Conservation (phyloP, 2,888 invertebrate species). For the Pelosia muscerda region DNA sequence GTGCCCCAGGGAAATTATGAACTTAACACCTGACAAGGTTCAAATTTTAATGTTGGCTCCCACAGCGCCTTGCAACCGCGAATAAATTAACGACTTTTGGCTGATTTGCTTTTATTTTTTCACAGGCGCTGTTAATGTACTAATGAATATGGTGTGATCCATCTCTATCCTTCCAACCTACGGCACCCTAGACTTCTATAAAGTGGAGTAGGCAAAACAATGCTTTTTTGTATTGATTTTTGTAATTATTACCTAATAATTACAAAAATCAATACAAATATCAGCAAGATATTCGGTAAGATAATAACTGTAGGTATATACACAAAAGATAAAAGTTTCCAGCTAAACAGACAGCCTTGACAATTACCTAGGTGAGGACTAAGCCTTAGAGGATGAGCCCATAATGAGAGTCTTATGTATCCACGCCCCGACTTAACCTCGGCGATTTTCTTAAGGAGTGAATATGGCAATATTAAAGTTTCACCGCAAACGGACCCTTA, state of each 20-base stretch:
- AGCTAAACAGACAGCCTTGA: slow-evolving; percentile 13
- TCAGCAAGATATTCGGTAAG: background rate
- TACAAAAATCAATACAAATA: too few species aligned
- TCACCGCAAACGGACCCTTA: slow-evolving; percentile 56
- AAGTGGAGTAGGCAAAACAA: background rate
- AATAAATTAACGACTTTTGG: slow-evolving; percentile 80
- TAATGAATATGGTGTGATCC: background rate
- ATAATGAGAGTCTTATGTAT: slow-evolving; percentile 40
- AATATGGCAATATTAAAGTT: slow-evolving; percentile 62
- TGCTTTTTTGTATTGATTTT: too few species aligned
- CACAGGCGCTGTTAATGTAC: slow-evolving; percentile 46
- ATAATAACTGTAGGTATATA: slow-evolving; percentile 23
- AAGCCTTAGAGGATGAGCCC: slow-evolving; percentile 30
- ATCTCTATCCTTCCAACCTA: background rate
- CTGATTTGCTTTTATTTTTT: slow-evolving; percentile 62
- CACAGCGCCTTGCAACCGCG: slow-evolving; percentile 68
- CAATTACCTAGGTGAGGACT: slow-evolving; percentile 26
- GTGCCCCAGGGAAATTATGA: slow-evolving; percentile 85
- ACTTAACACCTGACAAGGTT: slow-evolving; percentile 86
- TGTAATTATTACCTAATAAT: too few species aligned
- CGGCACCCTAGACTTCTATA: background rate
- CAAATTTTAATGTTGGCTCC: slow-evolving; percentile 83
- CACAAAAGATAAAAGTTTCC: slow-evolving; percentile 21
- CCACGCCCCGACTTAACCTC: slow-evolving; percentile 37
- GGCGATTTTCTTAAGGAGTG: slow-evolving; percentile 52